phyloP scores from a whole-genome alignment of 2,888 invertebrate genomes.

The Leucania comma region DNA sequence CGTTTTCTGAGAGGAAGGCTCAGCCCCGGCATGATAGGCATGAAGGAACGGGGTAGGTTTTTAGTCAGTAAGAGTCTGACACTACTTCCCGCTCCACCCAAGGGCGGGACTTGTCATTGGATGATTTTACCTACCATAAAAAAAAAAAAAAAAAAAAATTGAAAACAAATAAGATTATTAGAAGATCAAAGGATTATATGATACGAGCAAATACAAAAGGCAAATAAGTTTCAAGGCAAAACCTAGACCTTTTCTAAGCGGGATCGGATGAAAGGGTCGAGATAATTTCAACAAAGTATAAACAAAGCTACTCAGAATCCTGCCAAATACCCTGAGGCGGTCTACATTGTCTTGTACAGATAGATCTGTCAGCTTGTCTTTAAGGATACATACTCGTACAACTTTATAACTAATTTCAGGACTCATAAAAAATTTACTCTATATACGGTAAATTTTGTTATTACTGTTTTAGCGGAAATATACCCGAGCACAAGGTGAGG shows the following conservation, averaged over 20 bases:
- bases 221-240: slow-evolving; percentile 2
- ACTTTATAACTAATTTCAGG: slow-evolving; percentile 1
- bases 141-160: no score
- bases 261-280: slow-evolving; percentile 25
- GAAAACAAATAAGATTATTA: no score
- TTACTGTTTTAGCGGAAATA: no score
- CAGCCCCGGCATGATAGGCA: no score
- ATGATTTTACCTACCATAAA: no score
- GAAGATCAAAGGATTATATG: no score
- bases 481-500: no score
- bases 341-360: slow-evolving; percentile 35
- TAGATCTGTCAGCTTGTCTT: slow-evolving; percentile 5
- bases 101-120: no score
- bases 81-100: no score
- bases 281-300: slow-evolving; percentile 40
- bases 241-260: background rate
- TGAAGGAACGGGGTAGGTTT: no score
- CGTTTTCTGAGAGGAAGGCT: no score
- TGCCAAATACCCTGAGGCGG: slow-evolving; percentile 21
- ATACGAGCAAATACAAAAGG: slow-evolving; percentile 20
- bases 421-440: background rate
- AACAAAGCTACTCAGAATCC: slow-evolving; percentile 28
- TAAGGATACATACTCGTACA: background rate
- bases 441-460: background rate
- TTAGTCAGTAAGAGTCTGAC: no score